Percentiles rank a stretch among this genome's conserved stretches.
These are phyloP conservation scores for Nymphicus hollandicus DNA, from an alignment of 2,113 vertebrate species.

Conservation along the genomic window DNA sequence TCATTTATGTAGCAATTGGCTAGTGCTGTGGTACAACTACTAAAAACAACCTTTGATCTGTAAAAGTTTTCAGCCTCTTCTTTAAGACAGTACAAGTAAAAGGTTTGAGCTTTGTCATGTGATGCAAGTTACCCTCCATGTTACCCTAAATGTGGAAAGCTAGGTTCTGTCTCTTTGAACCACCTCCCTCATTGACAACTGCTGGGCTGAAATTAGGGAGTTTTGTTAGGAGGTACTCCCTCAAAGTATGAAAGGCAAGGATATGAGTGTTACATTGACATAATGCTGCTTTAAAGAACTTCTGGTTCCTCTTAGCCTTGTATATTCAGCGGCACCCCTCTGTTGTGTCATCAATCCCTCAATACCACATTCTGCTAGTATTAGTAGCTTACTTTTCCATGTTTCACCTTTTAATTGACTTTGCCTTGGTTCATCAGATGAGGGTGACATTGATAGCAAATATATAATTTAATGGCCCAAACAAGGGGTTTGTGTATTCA, in stretches of 20 bases:
- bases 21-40: not conserved
- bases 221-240: not conserved
- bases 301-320: not conserved
- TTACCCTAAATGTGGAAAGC: not conserved
- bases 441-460: not conserved
- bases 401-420: not conserved
- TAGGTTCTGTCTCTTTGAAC: not conserved
- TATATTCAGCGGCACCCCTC: not conserved
- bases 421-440: not conserved
- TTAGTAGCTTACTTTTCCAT: not conserved
- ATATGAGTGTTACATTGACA: not conserved
- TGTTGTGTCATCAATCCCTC: not conserved
- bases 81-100: not conserved
- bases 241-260: not conserved
- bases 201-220: not conserved
- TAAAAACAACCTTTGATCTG: not conserved
- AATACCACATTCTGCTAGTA: not conserved
- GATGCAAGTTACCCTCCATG: not conserved
- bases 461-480: not conserved
- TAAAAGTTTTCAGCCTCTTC: not conserved
- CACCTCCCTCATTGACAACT: not conserved
- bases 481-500: not conserved
- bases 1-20: not conserved
- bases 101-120: not conserved
- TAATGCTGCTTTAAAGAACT: not conserved